Conservation (phyloP, 2,113 vertebrate species). For the Phaetusa simplex region DNA sequence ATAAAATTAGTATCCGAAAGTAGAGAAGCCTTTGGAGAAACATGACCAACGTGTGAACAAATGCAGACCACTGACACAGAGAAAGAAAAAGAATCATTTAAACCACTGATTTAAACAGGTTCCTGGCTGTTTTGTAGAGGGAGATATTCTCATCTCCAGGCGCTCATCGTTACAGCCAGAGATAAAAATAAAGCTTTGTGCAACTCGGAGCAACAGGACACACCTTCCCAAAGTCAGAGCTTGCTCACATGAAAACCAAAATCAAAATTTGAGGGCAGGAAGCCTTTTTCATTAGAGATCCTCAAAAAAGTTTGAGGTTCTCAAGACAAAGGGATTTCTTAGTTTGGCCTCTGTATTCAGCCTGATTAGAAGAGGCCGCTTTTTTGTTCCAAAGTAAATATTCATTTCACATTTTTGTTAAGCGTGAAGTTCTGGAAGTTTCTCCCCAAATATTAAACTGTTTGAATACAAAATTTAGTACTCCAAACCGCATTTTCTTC, state of each 20-base stretch:
- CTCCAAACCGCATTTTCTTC: not conserved
- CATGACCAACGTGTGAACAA: not conserved
- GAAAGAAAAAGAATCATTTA: not conserved
- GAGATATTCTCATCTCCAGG: not conserved
- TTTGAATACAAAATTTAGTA: not conserved
- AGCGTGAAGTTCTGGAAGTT: not conserved
- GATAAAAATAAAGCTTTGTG: not conserved
- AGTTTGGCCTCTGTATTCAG: not conserved
- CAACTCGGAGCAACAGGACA: not conserved
- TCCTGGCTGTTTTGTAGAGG: not conserved
- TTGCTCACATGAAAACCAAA: not conserved
- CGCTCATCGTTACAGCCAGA: not conserved
- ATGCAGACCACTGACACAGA: not conserved
- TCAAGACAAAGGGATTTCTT: not conserved
- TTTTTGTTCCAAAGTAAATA: not conserved
- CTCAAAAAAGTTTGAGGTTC: not conserved
- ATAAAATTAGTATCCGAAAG: not conserved
- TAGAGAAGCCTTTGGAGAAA: not conserved
- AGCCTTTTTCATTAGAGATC: not conserved
- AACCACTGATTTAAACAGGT: not conserved
- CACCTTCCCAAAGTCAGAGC: not conserved
- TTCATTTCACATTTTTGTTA: not conserved
- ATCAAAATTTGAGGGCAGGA: accelerated
- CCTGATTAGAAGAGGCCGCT: not conserved
- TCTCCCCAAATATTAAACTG: not conserved